phyloP scores from a whole-genome alignment of 2,113 vertebrate genomes.

The Condylura cristata region DNA sequence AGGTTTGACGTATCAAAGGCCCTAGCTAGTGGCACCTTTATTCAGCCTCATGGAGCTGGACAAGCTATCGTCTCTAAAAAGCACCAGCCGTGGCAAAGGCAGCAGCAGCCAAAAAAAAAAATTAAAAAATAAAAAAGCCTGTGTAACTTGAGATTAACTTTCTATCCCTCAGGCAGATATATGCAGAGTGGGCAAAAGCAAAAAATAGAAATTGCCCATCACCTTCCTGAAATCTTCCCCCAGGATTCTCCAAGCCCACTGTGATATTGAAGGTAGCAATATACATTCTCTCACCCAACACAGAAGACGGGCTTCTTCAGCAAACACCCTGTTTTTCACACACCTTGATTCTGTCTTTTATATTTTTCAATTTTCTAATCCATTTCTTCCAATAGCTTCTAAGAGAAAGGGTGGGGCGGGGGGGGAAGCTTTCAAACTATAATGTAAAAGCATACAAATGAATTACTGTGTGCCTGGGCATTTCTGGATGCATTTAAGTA shows the following conservation, averaged over 20 bases:
- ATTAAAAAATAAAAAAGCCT: not conserved
- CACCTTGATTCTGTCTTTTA: slow-evolving; percentile 53
- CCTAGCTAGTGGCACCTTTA: not conserved
- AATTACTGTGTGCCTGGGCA: not conserved
- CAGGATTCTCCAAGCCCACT: not conserved
- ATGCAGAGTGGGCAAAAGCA: slow-evolving; percentile 58
- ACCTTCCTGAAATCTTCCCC: not conserved
- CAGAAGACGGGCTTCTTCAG: slow-evolving; percentile 44
- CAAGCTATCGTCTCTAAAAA: not conserved
- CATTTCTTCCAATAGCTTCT: slow-evolving; percentile 68
- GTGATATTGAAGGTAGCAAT: fast-evolving
- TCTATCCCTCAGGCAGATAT: slow-evolving; percentile 53
- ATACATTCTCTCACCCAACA: not conserved
- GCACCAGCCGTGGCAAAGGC: not conserved
- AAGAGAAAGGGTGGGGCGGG: slow-evolving; percentile 25
- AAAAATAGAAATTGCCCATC: slow-evolving; percentile 55
- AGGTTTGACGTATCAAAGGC: not conserved
- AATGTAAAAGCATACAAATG: slow-evolving; percentile 51
- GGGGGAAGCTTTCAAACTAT: slow-evolving; percentile 18
- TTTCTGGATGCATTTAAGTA: not conserved
- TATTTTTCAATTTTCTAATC: slow-evolving; percentile 79
- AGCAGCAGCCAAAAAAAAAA: not conserved
- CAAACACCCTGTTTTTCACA: slow-evolving; percentile 54
- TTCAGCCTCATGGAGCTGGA: not conserved
- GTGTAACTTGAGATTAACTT: slow-evolving; percentile 55